These are phyloP conservation scores for Cremastinae sp. DNA, from an alignment of 2,888 invertebrate genomes.

Conservation along the genomic window DNA sequence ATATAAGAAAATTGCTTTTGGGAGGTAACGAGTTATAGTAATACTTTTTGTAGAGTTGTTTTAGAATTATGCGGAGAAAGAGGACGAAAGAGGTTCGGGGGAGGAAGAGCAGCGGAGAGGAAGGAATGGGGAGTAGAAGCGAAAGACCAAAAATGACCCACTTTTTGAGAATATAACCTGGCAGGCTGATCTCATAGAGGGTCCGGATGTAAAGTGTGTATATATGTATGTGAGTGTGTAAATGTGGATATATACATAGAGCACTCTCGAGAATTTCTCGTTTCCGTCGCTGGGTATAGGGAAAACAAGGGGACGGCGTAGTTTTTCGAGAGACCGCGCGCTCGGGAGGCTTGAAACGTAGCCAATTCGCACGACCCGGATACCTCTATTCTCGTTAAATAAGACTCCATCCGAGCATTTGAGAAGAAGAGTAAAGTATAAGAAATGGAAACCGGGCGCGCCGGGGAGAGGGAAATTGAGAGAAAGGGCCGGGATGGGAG, in stretches of 20 bases:
- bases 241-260: conserved; percentile 28
- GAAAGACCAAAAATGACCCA: conserved; percentile 54
- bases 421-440: conserved; percentile 54
- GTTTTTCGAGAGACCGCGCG: conserved; percentile 58
- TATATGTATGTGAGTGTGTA: conserved; percentile 7
- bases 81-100: neutral
- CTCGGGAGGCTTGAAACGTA: conserved; percentile 65
- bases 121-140: conserved; percentile 2
- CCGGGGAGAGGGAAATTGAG: conserved; percentile 23
- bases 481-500: too few relatives aligned
- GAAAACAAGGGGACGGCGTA: conserved; percentile 35
- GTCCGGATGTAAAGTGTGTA: too few relatives aligned
- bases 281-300: conserved; percentile 18
- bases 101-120: neutral
- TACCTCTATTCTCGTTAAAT: conserved; percentile 66
- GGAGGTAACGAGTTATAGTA: too few relatives aligned
- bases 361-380: conserved; percentile 65
- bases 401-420: conserved; percentile 59
- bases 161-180: conserved; percentile 33
- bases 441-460: too few relatives aligned
- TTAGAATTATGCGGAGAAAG: conserved; percentile 13
- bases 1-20: too few relatives aligned
- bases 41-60: too few relatives aligned
- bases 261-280: conserved; percentile 30
- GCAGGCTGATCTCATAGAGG: conserved; percentile 21